Base-by-base conservation (phyloP, 1,140 invertebrate genomes). In the Drosophila hydei region DNA sequence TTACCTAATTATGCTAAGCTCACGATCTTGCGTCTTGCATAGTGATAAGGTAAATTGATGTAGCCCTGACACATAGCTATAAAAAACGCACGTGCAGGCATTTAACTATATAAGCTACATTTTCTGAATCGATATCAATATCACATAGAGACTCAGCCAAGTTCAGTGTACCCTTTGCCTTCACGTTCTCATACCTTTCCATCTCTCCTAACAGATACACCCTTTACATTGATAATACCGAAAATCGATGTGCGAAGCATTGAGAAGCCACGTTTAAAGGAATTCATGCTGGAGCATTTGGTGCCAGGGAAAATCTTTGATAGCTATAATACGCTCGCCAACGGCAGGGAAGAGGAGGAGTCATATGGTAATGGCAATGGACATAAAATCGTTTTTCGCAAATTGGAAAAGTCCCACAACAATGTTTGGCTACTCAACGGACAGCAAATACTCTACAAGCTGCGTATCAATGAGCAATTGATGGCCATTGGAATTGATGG, bases 151-250 rank as follows among this genome's bases (percentile, higher is more conserved):
- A 27, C 6, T 27, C 1, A 27, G 0, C 7, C 7, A 27, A 27
- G 6, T 27, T 27, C 27, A 27, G 27, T 27, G n/a, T 0, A 27
- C 5, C 27, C 7, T 1, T 6, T 27, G 27, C 27, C 27, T 8
- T 1, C 5, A 27, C 7, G 0, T 27, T 27, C 8, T 1, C 27
- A 40, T 14, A 0, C 7, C 2, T 3, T 16, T 5, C n/a, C 14
- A 40, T 42, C n/a, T 42, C 14, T 14, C 12, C 70, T 92, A 92
- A 5, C 92, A 94, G 94, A 94, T 80, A 92, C 93, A 56, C 92
- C 93, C 3, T 94, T 93, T 71, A 94, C 94, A 69, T 92, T 94
- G 70, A 92, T 94, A 70, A 93, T 94, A 54, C 94, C 94, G 11
- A 91, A 92, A 79, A 94, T 92, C 61, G 90, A 94, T 90, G 91